Base-by-base conservation (phyloP, 2,113 vertebrate species). In the Tragelaphus buxtoni region DNA sequence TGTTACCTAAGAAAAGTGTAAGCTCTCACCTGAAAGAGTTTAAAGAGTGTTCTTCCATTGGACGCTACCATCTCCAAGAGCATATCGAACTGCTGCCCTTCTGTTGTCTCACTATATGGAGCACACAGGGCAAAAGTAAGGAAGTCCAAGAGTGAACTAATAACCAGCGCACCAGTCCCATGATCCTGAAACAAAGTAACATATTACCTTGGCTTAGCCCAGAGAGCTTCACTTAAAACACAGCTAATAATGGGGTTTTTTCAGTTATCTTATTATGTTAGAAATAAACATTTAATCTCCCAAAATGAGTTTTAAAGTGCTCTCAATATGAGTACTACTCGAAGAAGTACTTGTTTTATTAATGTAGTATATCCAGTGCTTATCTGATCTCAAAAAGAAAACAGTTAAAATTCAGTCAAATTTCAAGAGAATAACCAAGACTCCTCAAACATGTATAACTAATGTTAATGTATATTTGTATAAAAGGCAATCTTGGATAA, bases 11-110 rank as follows among this genome's bases (percentile, higher is more conserved):
- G 51, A 56, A 82, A 97, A 93, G 51, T 7, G 87, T 9, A 35
- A 94, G 87, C 0, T 90, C 97, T 98, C 89, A 99, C 99, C 99
- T 99, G 99, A 97, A 99, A 99, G 81, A 99, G 99, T 95, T 99
- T 99, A 98, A 99, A 99, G 3, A 99, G 98, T 0, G 99, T 99
- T 97, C 99, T 99, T 91, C 99, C 99, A 90, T 99, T 99, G 89
- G 99, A 99, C 28, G 99, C 99, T 81, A 99, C 99, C 99, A 99
- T 99, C 98, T 99, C 99, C 60, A 99, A 98, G 93, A 99, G 98
- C 99, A 99, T 99, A 98, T 99, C 99, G 97, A 99, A 99, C 98
- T 99, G 99, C 98, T 99, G 99, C 88, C 99, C 99, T 98, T 99
- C 99, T 9, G 99, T 99, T 85, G 99, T 99, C 98, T 99, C 99